Conservation (phyloP, 2,888 invertebrate genomes). For the Drosophila maculinotata region DNA sequence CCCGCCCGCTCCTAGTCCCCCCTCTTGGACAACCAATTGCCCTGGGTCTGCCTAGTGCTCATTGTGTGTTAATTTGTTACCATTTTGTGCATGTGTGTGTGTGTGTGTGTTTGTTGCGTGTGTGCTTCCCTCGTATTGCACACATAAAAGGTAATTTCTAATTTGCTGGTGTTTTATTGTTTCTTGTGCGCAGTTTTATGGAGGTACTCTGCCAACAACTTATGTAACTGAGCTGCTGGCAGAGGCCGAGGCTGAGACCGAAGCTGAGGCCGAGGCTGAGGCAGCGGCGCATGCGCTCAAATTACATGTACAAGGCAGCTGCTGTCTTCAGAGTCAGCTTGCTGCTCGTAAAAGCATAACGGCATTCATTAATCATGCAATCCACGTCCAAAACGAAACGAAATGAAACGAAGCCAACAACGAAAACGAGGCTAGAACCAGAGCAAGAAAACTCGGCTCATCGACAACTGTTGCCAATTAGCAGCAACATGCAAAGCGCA, state of each 20-base stretch:
- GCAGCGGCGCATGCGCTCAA: slow-evolving; percentile 70
- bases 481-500: slow-evolving; percentile 80
- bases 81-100: slow-evolving; percentile 47
- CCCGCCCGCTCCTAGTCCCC: not conserved
- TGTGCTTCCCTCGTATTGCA: slow-evolving; percentile 55
- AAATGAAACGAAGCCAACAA: not conserved
- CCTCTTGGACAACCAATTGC: slow-evolving; percentile 5
- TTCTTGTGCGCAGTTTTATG: slow-evolving; percentile 72
- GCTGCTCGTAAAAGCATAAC: slow-evolving; percentile 76
- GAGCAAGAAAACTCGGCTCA: slow-evolving; percentile 36
- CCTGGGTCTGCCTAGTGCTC: slow-evolving; percentile 55
- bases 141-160: slow-evolving; percentile 79
- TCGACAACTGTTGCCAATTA: slow-evolving; percentile 80
- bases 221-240: no score
- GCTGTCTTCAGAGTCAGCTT: slow-evolving; percentile 29
- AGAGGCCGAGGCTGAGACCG: slow-evolving; percentile 21
- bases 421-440: slow-evolving; percentile 55
- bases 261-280: slow-evolving; percentile 58
- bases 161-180: slow-evolving; percentile 80
- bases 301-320: slow-evolving; percentile 73
- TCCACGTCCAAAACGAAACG: slow-evolving; percentile 44
- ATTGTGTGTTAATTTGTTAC: slow-evolving; percentile 80
- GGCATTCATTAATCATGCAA: slow-evolving; percentile 80
- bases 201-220: slow-evolving; percentile 28
- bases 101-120: slow-evolving; percentile 27